Base-by-base conservation (phyloP, 2,797 vertebrate species). In the Tragopan temminckii region DNA sequence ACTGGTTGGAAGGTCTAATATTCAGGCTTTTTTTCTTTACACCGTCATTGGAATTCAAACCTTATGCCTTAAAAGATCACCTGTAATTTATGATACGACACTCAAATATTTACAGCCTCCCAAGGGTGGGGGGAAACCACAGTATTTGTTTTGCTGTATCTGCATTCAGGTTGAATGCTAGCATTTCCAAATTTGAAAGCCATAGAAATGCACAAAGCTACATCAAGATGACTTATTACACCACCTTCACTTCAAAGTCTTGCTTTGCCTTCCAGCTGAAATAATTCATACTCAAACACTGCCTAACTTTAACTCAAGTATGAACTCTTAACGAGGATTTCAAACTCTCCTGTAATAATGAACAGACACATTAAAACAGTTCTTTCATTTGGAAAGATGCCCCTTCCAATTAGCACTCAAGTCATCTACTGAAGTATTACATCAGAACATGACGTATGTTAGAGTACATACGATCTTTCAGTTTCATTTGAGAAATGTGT, bases 71-170 rank as follows among this genome's bases (percentile, higher is more conserved):
- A 59, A 64, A 66, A 43, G 12, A 31, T 52, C 13, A 24, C 36
- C n/a, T 38, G 20, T 45, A 52, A 45, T 66, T 71, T 20, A 23
- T 75, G 33, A 59, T 8, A 53, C 19, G 48, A 81, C 21, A 42
- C 50, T 70, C n/a, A 76, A 57, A n/a, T n/a, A 38, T 1, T 1
- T n/a, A 45, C 0, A 2, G 24, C 17, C 50, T 24, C 20, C 43
- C 16, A 29, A 11, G 9, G 16, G 10, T 31, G n/a, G 55, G 27
- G 42, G 42, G 19, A 59, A 21, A 20, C 16, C 52, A 59, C 27
- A 43, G 35, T 6, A 11, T 62, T 24, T 38, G 5, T 52, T 57
- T 52, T 45, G 45, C 21, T 40, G 7, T 11, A 66, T 33, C 50
- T 52, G 24, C 36, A 21, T 64, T 70, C 87, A 25, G 58, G 23